These are phyloP conservation scores for Cheilosia soror DNA, from an alignment of 2,888 invertebrate genomes.

Conservation along the genomic window DNA sequence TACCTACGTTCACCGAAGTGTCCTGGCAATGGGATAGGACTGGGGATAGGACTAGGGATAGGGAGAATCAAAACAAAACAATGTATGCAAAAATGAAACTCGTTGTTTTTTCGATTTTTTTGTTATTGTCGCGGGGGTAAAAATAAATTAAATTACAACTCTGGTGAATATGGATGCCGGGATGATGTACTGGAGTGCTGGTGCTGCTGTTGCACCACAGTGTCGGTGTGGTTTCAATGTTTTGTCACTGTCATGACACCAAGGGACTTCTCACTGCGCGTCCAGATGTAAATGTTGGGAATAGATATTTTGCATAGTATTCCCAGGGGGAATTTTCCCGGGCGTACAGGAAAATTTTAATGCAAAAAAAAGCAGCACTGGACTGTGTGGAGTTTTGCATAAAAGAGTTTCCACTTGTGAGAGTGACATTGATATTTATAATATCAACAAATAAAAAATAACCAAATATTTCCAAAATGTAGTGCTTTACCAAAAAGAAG, in stretches of 20 bases:
- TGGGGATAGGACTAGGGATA: no score
- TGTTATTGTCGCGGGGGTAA: conserved; percentile 22
- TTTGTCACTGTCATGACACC: conserved; percentile 66
- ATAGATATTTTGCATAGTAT: conserved; percentile 31
- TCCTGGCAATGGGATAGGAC: conserved; percentile 38
- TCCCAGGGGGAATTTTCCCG: no score
- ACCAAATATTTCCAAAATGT: background rate
- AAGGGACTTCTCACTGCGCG: conserved; percentile 48
- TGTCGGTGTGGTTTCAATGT: conserved; percentile 72
- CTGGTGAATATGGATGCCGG: conserved; percentile 53
- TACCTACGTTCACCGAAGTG: conserved; percentile 27
- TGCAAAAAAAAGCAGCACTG: conserved; percentile 39
- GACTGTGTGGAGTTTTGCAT: conserved; percentile 5
- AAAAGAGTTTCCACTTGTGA: conserved; percentile 49
- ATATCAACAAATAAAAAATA: conserved; percentile 50
- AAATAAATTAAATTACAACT: conserved; percentile 71
- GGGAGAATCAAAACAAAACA: conserved; percentile 49
- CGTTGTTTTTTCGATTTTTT: conserved; percentile 20
- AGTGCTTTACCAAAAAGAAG: background rate
- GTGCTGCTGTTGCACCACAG: conserved; percentile 55
- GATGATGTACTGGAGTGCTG: conserved; percentile 51
- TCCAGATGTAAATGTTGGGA: conserved; percentile 48
- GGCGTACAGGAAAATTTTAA: conserved; percentile 43
- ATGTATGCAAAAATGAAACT: conserved; percentile 34
- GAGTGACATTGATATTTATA: conserved; percentile 69